Percentiles rank a stretch among this genome's conserved stretches.
Evolutionary conservation across 2,113 vertebrate species (phyloP).

Genomic region (Malurus alboscapulatus): DNA sequence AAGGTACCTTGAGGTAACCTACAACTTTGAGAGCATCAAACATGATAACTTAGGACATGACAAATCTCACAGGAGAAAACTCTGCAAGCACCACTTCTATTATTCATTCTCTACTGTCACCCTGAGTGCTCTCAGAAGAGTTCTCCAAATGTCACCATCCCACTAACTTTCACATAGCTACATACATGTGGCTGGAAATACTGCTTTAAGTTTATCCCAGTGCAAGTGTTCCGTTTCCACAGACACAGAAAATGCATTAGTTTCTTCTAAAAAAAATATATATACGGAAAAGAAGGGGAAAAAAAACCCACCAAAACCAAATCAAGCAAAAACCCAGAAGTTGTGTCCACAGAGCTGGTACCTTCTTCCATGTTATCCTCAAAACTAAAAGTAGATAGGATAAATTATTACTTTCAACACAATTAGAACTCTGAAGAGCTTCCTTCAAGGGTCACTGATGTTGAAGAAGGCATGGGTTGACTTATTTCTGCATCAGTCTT

Average conservation of each 20-base stretch:
- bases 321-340: neutral
- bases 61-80: constrained; percentile 17
- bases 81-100: constrained; percentile 35
- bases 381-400: neutral
- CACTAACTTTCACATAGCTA: constrained; percentile 14
- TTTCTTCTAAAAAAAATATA: neutral
- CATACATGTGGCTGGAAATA: neutral
- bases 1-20: constrained; percentile 12
- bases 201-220: neutral
- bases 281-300: neutral
- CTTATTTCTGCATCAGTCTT: neutral
- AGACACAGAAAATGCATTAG: constrained; percentile 56
- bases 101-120: constrained; percentile 54
- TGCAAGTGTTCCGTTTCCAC: neutral
- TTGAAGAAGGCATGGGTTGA: neutral
- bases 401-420: neutral
- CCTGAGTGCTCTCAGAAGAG: constrained; percentile 36
- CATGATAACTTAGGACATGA: neutral
- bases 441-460: neutral
- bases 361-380: neutral
- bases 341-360: neutral
- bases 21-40: neutral
- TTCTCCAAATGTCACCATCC: constrained; percentile 47
- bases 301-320: neutral
- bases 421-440: neutral